Evolutionary conservation across 2,113 vertebrate species (phyloP).

Genomic region (Rhodinocichla rosea): DNA sequence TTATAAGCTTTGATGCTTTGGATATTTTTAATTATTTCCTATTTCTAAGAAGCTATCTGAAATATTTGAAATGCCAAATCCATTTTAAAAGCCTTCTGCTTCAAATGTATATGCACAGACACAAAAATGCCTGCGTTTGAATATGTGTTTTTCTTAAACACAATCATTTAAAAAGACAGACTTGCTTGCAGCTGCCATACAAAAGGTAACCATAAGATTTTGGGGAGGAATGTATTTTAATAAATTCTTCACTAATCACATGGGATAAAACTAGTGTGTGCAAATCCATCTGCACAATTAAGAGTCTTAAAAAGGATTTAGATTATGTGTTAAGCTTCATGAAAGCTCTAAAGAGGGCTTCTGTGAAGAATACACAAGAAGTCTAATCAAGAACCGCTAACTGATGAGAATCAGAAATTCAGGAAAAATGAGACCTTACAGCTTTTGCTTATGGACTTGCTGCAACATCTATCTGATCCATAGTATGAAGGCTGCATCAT

Average conservation of each 20-base stretch:
- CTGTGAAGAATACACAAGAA: background rate
- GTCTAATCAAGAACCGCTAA: background rate
- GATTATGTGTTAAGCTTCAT: slow-evolving; percentile 11
- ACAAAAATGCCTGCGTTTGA: background rate
- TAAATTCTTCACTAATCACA: slow-evolving; percentile 21
- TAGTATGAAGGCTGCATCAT: background rate
- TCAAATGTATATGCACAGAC: background rate
- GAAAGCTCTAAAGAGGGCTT: background rate
- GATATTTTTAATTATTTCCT: background rate
- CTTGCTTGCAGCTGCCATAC: background rate
- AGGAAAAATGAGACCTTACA: background rate
- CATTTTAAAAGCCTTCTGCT: background rate
- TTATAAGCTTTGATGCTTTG: background rate
- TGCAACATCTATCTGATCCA: background rate
- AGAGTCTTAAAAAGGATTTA: slow-evolving; percentile 39
- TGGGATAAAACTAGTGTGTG: background rate
- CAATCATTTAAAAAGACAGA: background rate
- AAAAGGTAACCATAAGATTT: background rate
- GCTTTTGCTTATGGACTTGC: background rate
- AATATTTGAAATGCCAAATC: background rate
- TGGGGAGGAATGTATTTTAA: background rate
- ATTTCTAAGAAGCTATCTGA: background rate
- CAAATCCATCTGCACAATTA: slow-evolving; percentile 44
- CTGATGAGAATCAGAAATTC: background rate
- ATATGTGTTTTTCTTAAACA: background rate